phyloP scores from a whole-genome alignment of 1,140 invertebrate species.

The Lepidurus apus region DNA sequence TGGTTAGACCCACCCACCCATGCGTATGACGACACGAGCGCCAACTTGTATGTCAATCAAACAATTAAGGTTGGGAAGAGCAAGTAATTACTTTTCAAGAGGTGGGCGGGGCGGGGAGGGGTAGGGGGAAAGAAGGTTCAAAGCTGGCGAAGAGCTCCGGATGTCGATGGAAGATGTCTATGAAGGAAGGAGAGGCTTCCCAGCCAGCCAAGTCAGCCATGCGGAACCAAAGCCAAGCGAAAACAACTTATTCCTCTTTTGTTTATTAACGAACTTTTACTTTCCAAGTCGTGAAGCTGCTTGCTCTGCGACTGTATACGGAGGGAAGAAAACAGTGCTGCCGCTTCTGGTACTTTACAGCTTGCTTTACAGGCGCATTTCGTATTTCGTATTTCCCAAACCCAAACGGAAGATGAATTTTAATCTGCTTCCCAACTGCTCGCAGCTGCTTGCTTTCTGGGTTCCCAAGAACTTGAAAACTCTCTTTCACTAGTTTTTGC shows the following conservation, averaged over 20 bases:
- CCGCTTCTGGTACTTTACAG: too few species aligned
- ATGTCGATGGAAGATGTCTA: neutral
- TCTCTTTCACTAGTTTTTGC: too few species aligned
- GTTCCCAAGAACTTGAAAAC: too few species aligned
- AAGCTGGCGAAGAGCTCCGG: neutral
- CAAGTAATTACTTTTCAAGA: neutral
- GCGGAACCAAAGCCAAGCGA: neutral
- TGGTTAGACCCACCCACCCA: too few species aligned
- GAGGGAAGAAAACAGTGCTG: neutral
- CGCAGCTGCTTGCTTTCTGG: neutral
- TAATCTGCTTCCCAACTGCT: neutral
- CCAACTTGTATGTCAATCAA: neutral
- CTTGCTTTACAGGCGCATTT: too few species aligned
- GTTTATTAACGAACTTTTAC: neutral
- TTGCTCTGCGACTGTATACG: neutral
- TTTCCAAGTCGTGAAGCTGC: neutral
- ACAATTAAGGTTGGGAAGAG: neutral
- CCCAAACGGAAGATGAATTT: neutral
- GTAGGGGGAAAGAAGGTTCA: too few species aligned
- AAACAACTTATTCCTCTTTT: slow-evolving; percentile 6
- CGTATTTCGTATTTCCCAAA: too few species aligned
- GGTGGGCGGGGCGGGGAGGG: neutral
- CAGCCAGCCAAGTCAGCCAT: neutral
- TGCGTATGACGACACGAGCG: too few species aligned
- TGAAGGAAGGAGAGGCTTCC: neutral